phyloP scores from a whole-genome alignment of 2,888 invertebrate genomes.

The Drosophila pegasa region DNA sequence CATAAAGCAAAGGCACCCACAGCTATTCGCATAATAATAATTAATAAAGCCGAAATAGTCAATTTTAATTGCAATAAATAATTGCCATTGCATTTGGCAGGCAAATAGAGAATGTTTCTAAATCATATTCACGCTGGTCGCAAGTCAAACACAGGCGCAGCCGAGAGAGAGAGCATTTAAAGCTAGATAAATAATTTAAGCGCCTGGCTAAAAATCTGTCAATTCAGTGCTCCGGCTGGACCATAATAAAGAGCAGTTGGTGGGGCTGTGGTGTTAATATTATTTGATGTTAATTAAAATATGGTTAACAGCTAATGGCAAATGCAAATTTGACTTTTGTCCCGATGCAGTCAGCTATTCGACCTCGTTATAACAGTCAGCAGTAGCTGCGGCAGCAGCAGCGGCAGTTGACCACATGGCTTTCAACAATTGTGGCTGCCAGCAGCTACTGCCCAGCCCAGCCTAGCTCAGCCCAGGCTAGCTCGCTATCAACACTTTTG shows the following conservation, averaged over 20 bases:
- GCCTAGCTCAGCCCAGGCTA: not conserved
- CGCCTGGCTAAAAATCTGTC: conserved; percentile 4
- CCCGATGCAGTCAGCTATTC: conserved; percentile 43
- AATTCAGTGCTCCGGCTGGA: not conserved
- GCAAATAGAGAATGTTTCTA: not conserved
- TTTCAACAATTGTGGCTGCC: conserved; percentile 69
- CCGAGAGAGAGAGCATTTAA: conserved; percentile 9
- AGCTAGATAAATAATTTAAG: conserved; percentile 18
- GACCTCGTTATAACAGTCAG: conserved; percentile 40
- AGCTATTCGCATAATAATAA: not conserved
- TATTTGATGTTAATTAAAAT: conserved; percentile 65
- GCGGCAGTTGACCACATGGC: conserved; percentile 55
- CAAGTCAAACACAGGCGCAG: not conserved
- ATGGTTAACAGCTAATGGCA: conserved; percentile 64
- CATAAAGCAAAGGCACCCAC: not conserved
- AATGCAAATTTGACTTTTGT: conserved; percentile 56
- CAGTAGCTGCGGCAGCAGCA: conserved; percentile 15
- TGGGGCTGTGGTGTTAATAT: conserved; percentile 37
- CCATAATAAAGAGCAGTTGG: conserved; percentile 24
- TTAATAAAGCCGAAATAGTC: conserved; percentile 1
- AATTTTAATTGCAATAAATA: conserved; percentile 5
- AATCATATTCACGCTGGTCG: not conserved
- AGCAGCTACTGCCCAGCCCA: conserved; percentile 1
- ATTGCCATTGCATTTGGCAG: not conserved
- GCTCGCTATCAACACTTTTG: conserved; percentile 21